A percentile compares a stretch with the other conserved stretches of the same genome.
Conservation (phyloP, 2,113 vertebrate species). For the Thomomys bottae region DNA sequence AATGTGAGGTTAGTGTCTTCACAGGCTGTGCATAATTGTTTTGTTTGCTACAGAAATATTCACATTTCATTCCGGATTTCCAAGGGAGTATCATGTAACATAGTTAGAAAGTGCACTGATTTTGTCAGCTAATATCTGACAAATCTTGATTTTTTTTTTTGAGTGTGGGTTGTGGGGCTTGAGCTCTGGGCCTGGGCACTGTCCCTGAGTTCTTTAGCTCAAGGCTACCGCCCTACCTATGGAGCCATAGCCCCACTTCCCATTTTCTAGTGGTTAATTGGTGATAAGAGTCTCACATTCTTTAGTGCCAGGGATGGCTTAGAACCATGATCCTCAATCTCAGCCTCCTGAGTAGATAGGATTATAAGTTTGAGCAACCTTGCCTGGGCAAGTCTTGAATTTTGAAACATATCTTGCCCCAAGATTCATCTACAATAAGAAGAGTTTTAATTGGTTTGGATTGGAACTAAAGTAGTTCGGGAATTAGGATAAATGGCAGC, state of each 20-base stretch:
- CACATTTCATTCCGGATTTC: neutral
- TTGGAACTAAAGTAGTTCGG: constrained; percentile 34
- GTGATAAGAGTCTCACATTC: no score
- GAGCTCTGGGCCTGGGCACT: no score
- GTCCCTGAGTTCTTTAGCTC: no score
- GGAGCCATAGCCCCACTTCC: no score
- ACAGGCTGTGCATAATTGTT: neutral
- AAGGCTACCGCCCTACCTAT: no score
- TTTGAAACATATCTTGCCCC: constrained; percentile 23
- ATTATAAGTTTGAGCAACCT: no score
- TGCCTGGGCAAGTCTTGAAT: no score
- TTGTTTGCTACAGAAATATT: constrained; percentile 55
- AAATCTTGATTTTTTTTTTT: constrained; percentile 46
- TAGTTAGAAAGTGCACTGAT: neutral
- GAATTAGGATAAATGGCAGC: neutral
- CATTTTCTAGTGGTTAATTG: no score
- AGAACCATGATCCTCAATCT: no score
- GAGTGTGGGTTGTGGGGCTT: no score
- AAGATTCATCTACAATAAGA: constrained; percentile 3
- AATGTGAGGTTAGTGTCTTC: neutral
- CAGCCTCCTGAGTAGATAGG: no score
- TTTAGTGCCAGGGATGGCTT: no score
- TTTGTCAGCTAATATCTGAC: constrained; percentile 40
- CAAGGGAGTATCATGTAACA: neutral
- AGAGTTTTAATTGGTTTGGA: neutral